Conservation (phyloP, 2,888 invertebrate genomes). For the Carterocephalus palaemon region DNA sequence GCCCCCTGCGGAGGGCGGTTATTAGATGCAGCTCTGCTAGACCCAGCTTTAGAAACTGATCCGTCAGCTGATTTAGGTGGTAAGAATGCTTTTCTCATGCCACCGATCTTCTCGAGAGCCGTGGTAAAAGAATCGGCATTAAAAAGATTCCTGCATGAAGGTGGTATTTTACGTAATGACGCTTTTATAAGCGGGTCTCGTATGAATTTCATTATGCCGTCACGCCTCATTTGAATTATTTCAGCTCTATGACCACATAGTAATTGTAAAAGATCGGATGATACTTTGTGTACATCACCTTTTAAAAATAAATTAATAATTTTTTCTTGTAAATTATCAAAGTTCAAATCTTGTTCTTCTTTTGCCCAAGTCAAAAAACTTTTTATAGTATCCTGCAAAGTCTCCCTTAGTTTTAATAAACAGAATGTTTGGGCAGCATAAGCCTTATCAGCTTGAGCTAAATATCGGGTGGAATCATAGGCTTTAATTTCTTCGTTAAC, state of each 20-base stretch:
- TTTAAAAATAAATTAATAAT: background rate
- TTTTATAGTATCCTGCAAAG: no score
- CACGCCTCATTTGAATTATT: slow-evolving; percentile 6
- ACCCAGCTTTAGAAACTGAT: background rate
- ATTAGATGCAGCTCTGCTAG: background rate
- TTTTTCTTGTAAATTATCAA: background rate
- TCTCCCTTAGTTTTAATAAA: no score
- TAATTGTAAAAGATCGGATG: slow-evolving; percentile 3
- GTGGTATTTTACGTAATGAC: slow-evolving; percentile 5
- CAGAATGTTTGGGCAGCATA: no score
- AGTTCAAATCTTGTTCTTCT: no score
- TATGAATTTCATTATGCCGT: background rate
- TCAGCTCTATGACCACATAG: slow-evolving; percentile 13
- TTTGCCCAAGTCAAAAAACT: no score
- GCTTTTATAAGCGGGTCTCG: slow-evolving; percentile 6
- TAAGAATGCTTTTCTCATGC: slow-evolving; percentile 5
- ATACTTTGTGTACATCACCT: slow-evolving; percentile 5
- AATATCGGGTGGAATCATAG: no score
- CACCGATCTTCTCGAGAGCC: slow-evolving; percentile 3
- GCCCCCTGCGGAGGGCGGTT: slow-evolving; percentile 7
- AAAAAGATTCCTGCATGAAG: slow-evolving; percentile 5
- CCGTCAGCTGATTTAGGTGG: background rate
- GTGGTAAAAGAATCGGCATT: slow-evolving; percentile 2
- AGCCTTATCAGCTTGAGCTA: no score
- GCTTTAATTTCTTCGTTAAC: no score